Conservation (phyloP, 2,797 vertebrate species). For the Lagorchestes hirsutus region DNA sequence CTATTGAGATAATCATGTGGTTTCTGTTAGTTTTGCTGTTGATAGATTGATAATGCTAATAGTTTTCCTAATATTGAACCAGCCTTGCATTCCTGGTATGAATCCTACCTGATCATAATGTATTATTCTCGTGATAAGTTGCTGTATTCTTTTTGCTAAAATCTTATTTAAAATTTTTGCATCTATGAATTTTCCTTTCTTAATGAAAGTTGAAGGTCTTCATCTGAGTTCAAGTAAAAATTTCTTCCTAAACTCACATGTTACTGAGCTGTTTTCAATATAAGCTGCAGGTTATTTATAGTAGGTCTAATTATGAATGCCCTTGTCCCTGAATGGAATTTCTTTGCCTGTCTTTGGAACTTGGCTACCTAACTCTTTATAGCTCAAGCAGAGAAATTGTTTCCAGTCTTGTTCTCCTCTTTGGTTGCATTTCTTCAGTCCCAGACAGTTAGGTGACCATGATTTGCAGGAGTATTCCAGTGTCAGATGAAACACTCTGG, state of each 20-base stretch:
- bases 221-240: background rate
- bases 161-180: no score
- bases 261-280: background rate
- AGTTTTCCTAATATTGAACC: no score
- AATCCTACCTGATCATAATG: no score
- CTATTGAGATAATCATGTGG: no score
- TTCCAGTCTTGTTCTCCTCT: background rate
- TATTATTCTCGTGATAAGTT: no score
- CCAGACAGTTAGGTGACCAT: background rate
- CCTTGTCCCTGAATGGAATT: constrained; percentile 43
- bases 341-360: background rate
- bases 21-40: no score
- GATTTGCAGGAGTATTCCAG: background rate
- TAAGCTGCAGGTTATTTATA: constrained; percentile 31
- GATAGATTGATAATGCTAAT: no score
- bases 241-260: background rate
- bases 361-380: background rate
- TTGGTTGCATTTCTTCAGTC: background rate
- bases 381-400: background rate
- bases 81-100: no score
- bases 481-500: background rate
- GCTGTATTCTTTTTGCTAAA: no score
- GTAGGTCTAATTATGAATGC: constrained; percentile 34
- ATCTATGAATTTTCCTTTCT: background rate
- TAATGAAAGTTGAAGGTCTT: background rate